Evolutionary conservation across 2,797 vertebrate genomes (phyloP).

Genomic region (Amblyraja radiata): DNA sequence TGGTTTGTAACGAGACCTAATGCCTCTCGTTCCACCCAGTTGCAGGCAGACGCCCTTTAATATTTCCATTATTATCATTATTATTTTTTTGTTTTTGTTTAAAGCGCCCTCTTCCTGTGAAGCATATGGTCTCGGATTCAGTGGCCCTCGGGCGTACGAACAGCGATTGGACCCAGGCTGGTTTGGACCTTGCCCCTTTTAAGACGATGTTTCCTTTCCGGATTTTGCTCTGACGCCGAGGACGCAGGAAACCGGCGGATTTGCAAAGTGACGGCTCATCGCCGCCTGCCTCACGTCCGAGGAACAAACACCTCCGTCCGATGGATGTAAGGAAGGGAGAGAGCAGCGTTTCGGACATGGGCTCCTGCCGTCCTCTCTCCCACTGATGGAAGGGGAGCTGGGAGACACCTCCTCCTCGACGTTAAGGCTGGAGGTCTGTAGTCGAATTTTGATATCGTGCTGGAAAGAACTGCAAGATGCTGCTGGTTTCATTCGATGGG

Average conservation of each 20-base stretch:
- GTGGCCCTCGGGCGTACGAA: neutral
- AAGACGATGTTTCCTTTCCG: neutral
- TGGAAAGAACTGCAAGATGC: too few species aligned
- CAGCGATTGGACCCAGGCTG: neutral
- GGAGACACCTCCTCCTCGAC: neutral
- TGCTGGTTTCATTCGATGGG: too few species aligned
- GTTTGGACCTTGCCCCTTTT: neutral
- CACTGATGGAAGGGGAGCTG: neutral
- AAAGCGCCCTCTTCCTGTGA: neutral
- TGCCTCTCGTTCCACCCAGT: neutral
- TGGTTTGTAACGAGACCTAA: neutral
- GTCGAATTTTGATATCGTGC: neutral
- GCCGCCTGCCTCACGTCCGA: too few species aligned
- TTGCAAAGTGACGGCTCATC: neutral
- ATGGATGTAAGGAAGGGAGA: too few species aligned
- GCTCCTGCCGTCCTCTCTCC: neutral
- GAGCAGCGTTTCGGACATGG: too few species aligned
- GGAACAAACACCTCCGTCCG: neutral
- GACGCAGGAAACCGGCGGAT: neutral
- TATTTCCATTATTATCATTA: neutral
- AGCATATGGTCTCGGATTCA: neutral
- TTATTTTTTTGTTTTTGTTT: neutral
- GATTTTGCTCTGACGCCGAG: neutral
- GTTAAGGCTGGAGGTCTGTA: neutral
- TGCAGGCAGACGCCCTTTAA: neutral